Evolutionary conservation across 2,797 vertebrate species (phyloP), one percentile per base, ranked within the genome.

Genomic region (Neoniphon sammara): DNA sequence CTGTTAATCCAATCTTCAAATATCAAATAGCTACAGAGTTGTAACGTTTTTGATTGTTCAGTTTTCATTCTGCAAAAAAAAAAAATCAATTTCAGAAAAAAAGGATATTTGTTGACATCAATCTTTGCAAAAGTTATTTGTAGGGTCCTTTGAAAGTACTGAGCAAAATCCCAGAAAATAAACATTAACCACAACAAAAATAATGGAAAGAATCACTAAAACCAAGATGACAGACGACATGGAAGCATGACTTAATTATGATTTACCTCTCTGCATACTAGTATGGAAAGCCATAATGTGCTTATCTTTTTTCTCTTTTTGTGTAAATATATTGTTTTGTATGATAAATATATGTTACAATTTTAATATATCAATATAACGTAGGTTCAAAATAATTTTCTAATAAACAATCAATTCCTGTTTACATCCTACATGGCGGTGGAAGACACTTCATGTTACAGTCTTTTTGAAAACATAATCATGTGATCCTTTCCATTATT

Each of bases 121-220:
- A 44, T 75, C 23, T 80, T 68, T 81, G 44, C 0, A 36, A 79
- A 87, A 55, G 52, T 61, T 73, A 23, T 81, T 68, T 80, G 18
- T 70, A 44, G 36, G 58, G 30, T 87, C 44, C 57, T 74, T 78
- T 62, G 66, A 81, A 75, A 72, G 64, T 36, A 57, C 56, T 0
- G 34, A 81, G 55, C 11, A 52, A 72, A 83, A 75, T 50, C 65
- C 59, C 60, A 72, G 44, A 59, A 49, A 70, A 81, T 30, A 44
- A 82, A 75, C 31, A 39, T 44, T n/a, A 69, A 80, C 77, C 67
- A 83, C 82, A 87, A 77, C 56, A 81, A 81, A 86, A 54, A 78
- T 75, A 73, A 90, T 81, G 79, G 77, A 77, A 81, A 86, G 69
- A 84, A 88, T 83, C 65, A 68, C 31, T 75, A 76, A 66, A 7